Base-by-base conservation (phyloP, 2,113 vertebrate species). In the Phylloscopus trochilus region DNA sequence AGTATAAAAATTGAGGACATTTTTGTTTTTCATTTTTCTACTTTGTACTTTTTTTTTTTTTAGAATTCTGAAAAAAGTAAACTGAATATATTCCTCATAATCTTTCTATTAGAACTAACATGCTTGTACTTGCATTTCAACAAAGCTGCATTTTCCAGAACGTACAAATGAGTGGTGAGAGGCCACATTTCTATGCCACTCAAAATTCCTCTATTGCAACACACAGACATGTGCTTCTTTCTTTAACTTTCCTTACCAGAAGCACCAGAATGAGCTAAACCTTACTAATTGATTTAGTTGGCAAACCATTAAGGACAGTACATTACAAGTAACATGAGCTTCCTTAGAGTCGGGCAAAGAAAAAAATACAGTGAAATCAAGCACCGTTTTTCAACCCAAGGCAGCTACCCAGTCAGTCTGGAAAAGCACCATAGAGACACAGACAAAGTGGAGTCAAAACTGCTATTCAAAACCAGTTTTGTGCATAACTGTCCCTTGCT, bases 401-500 rank as follows among this genome's bases (percentile, higher is more conserved):
- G 62, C 49, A 39, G 31, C 41, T 68, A 68, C 49, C 62, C 43
- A 33, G 7, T 59, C 63, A 60, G 59, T 52, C 20, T 79, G 67
- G 90, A 83, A 55, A 35, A 47, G 4, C 53, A 91, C 6, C 33
- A 70, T 51, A 82, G 59, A 69, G 39, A 47, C 15, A 22, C 15
- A 83, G 64, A 77, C 23, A 83, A 31, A 43, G 7, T 26, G 30
- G 33, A 83, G 31, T 43, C 67, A 89, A 72, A 92, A 37, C 17
- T n/a, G 30, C 18, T 56, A 22, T n/a, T 88, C 35, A 43, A 63
- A 56, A 68, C 62, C 11, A n/a, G 18, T 7, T 90, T 60, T 60
- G 8, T 59, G 39, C 35, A 49, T 15, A 84, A 47, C 10, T 35
- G 31, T 31, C 27, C 39, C 28, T 63, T 0, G 0, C 2, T 44